Base-by-base conservation (phyloP, 2,888 invertebrate genomes). In the Dynastes grantii region DNA sequence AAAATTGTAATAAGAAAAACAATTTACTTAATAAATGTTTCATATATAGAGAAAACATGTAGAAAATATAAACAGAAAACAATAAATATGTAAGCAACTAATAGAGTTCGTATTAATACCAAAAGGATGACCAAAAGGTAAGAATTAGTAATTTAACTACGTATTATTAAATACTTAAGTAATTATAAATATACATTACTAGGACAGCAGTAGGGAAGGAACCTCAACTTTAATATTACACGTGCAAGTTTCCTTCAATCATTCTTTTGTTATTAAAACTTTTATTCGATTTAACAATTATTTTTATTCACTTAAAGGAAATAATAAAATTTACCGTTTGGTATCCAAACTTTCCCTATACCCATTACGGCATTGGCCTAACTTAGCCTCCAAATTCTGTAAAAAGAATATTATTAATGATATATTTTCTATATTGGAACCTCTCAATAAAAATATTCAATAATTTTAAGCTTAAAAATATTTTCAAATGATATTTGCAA, bases 311-410 rank as follows among this genome's bases (percentile, higher is more conserved):
- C 32, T 32, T 32, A 32, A 55, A n/a, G 13, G 22, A 16, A 55
- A 32, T 32, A 16, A 55, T 55, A 55, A 55, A 45, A 67, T 63
- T 63, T 76, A 79, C 79, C 77, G 70, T 77, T 65, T 77, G 29
- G 76, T 58, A 58, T 80, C 80, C 51, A 76, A 61, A 61, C 71
- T 78, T 55, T 80, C 80, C 49, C 78, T 76, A 76, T 80, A 81
- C 76, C 83, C 82, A 63, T 83, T 82, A 76, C 83, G 83, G 77
- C 81, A 81, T 53, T 83, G 84, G 75, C 82, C 84, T 81, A 85
- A 75, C 79, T 84, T 83, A 61, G 84, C 82, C 81, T 85, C 85
- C 81, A 85, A 83, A 82, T 82, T 84, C 85, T 84, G 82, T 9
- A 84, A 84, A 71, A 76, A 65, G 49, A 73, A 71, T 79, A 53